Base-by-base conservation (phyloP, 2,113 vertebrate species). In the Amazona vittata region DNA sequence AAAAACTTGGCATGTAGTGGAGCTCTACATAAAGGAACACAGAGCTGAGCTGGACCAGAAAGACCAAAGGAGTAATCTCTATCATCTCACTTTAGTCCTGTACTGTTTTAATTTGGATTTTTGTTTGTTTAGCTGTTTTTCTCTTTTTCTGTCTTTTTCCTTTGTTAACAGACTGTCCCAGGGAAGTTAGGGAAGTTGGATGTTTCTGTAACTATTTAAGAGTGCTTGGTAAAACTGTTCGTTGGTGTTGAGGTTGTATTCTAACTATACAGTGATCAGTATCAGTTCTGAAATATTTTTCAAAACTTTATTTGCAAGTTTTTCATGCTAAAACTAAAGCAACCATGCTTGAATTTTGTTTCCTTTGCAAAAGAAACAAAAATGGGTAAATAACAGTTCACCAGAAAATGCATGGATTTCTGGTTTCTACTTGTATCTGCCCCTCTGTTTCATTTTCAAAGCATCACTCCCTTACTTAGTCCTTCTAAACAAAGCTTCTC, bases 401-500 rank as follows among this genome's bases (percentile, higher is more conserved):
- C 26, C 53, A 71, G 62, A 69, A 91, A 91, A 57, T 46, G 37
- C 53, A 41, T 57, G 55, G 55, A 64, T 90, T 95, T 86, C 35
- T 25, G 6, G 9, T 53, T 87, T 76, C 31, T n/a, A n/a, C n/a
- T 83, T 95, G 91, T 44, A 69, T 91, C 82, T 94, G 24, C 24
- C 11, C 15, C 31, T 75, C 53, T 80, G 76, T 63, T 83, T 90
- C 24, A 50, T 90, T 96, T 94, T 55, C 55, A 69, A 83, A 90
- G 70, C 44, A 90, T 93, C 59, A 55, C 28, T 93, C 65, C 39
- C 73, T 86, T 57, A 69, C 78, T 93, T 80, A 84, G 39, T 65
- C 65, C 74, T 86, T 90, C 64, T 80, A 87, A 92, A 85, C 49
- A 47, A 93, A 92, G 60, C 55, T 89, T 92, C 62, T 91, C 21